Base-by-base conservation (phyloP, 2,113 vertebrate species). In the Zosterops japonicus region DNA sequence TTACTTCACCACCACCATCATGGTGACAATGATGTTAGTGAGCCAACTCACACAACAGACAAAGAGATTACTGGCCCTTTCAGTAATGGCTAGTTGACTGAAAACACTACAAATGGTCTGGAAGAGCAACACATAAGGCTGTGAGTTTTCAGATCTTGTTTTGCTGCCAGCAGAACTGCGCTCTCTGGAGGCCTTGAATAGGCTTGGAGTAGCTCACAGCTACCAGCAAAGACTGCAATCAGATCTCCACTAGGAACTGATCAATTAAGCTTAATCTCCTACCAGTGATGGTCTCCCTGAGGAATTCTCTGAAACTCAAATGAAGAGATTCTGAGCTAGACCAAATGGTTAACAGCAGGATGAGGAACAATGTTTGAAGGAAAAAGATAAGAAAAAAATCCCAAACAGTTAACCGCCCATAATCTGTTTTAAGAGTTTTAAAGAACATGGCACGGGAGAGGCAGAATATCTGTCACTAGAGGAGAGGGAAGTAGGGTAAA, bases 191-290 rank as follows among this genome's bases (percentile, higher is more conserved):
- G 57, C 41, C 56, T 74, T 53, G 72, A 78, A 36, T 16, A 86
- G 44, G n/a, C 59, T 76, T 3, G 1, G 29, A 35, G 35, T 55
- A 78, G 65, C 64, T 67, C 2, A 14, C 57, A 82, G 74, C 65
- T 76, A 24, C 19, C 60, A 76, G 53, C 68, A 39, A 79, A 89
- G 82, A 29, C 49, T 92, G 16, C 81, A 84, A 47, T 46, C 9
- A 33, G 42, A 80, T 68, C 57, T 81, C 65, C 69, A 35, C 63
- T 57, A 87, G 79, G 79, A 67, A 69, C 36, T 21, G 85, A 96
- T 95, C 92, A 95, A 93, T 97, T 96, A 93, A 95, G 86, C 95
- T 94, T 96, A 94, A 95, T 92, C 90, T 96, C 93, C 95, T 95
- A 91, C 93, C 96, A 69, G 93, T 22, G 83, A 94, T 81, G 83